Percentiles rank a stretch among this genome's conserved stretches.
Evolutionary conservation across 2,888 invertebrate genomes (phyloP).

Genomic region (Eupithecia subumbrata): DNA sequence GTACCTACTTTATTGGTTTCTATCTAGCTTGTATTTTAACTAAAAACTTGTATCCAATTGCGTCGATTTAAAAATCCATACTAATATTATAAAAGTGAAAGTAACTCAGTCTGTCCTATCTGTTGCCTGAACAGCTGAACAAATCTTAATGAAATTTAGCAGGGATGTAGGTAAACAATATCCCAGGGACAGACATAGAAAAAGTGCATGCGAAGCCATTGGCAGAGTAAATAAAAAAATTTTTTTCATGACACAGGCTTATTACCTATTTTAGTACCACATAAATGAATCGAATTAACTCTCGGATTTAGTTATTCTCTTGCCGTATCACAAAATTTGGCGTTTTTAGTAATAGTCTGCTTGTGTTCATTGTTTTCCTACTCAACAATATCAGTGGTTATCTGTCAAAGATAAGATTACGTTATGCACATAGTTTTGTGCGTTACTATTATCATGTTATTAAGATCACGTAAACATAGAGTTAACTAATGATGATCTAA

Average conservation of each 20-base stretch:
- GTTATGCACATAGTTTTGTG: background rate
- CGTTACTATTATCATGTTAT: background rate
- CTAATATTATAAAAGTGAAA: too few species aligned
- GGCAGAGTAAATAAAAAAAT: background rate
- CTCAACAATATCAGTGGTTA: conserved; percentile 19
- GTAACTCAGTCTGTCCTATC: too few species aligned
- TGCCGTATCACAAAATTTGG: background rate
- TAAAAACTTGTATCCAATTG: background rate
- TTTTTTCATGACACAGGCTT: background rate
- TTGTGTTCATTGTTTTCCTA: conserved; percentile 4
- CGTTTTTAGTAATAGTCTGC: background rate
- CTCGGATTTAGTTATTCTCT: background rate
- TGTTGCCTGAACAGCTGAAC: too few species aligned
- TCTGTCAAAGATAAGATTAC: conserved; percentile 22
- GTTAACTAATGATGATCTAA: background rate
- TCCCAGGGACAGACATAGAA: too few species aligned
- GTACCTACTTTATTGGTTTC: background rate
- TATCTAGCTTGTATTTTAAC: background rate
- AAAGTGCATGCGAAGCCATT: too few species aligned
- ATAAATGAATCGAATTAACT: too few species aligned
- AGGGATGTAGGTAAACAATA: too few species aligned
- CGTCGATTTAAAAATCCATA: background rate
- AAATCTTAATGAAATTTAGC: too few species aligned
- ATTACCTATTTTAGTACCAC: background rate
- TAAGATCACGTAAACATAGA: background rate